Conservation (phyloP, 2,113 vertebrate species). For the Bos taurus region DNA sequence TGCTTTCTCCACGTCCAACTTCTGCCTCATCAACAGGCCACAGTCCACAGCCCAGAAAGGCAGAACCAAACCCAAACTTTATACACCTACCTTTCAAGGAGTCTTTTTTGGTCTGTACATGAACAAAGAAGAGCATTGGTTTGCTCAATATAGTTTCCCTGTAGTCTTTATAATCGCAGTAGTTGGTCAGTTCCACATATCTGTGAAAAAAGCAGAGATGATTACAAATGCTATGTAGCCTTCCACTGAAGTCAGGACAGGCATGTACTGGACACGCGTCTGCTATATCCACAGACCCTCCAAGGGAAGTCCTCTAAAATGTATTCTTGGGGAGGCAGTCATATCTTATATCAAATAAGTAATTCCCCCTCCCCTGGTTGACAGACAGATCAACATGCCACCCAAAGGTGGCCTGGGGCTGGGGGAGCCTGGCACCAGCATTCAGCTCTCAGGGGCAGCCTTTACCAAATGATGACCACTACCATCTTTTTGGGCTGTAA, state of each 20-base stretch:
- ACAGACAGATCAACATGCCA: not conserved
- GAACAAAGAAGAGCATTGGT: conserved; percentile 73
- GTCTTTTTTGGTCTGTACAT: conserved; percentile 49
- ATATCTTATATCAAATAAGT: not conserved
- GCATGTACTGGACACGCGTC: fast-evolving
- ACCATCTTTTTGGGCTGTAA: not conserved
- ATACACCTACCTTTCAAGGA: conserved; percentile 13
- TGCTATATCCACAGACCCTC: not conserved
- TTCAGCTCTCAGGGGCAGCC: not conserved
- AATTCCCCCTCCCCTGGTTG: not conserved
- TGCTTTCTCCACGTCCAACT: not conserved
- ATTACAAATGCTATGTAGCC: not conserved
- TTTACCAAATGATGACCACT: not conserved
- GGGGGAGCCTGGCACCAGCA: fast-evolving
- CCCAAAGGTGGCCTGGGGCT: not conserved
- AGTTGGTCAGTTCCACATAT: conserved; percentile 57
- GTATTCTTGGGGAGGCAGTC: not conserved
- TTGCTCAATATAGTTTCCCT: conserved; percentile 69
- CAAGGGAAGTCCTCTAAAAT: not conserved
- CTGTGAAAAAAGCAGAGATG: conserved; percentile 31
- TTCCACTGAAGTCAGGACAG: not conserved
- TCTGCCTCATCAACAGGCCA: not conserved
- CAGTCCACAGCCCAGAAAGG: not conserved
- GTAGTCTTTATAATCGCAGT: conserved; percentile 73
- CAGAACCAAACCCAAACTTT: not conserved